Conservation (phyloP, 2,888 invertebrate species). For the Hermodice carunculata region DNA sequence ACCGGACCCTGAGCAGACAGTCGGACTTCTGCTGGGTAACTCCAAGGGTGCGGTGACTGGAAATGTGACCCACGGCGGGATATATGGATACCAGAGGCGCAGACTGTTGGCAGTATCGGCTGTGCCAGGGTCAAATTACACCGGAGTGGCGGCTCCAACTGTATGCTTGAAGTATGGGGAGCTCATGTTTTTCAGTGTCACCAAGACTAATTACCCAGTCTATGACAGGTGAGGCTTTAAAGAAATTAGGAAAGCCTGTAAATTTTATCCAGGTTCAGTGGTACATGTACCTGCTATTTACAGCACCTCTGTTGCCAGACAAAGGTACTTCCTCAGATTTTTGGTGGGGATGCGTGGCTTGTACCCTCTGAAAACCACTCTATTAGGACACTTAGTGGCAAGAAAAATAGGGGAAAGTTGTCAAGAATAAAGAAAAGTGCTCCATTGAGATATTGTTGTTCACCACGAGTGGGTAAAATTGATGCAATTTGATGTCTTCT, state of each 20-base stretch:
- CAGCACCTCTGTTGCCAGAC: no score
- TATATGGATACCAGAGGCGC: conserved; percentile 36
- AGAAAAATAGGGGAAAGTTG: no score
- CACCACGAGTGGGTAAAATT: no score
- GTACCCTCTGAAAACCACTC: no score
- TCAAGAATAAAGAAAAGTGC: no score
- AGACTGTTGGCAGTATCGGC: conserved; percentile 53
- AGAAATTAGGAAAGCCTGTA: neutral
- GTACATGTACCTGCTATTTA: no score
- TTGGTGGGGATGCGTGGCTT: no score
- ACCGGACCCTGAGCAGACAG: conserved; percentile 45
- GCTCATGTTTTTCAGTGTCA: conserved; percentile 59
- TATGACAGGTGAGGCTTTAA: conserved; percentile 59
- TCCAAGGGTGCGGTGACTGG: conserved; percentile 52
- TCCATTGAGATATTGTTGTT: no score
- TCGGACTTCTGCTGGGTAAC: conserved; percentile 45
- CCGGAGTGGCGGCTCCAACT: conserved; percentile 61
- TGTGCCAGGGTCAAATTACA: conserved; percentile 48
- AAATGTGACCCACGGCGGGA: conserved; percentile 49
- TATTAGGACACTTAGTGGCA: no score
- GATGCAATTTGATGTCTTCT: no score
- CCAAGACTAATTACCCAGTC: conserved; percentile 59
- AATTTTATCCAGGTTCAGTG: no score
- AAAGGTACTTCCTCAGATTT: no score
- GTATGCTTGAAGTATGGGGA: conserved; percentile 60